Base-by-base conservation (phyloP, 2,888 invertebrate species). In the Drosophila atroscutellata region DNA sequence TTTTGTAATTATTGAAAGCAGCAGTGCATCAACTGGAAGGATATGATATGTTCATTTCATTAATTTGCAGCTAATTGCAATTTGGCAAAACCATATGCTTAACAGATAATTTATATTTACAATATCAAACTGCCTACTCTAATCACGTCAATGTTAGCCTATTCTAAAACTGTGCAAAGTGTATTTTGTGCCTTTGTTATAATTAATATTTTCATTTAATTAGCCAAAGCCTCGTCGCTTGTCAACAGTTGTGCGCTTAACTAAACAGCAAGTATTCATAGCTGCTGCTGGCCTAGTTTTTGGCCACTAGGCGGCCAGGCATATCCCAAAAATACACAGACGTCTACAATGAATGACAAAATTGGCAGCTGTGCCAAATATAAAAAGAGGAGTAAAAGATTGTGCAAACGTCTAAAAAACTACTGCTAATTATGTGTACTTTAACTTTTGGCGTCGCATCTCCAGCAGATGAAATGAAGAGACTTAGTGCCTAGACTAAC, bases 381-480 rank as follows among this genome's bases (percentile, higher is more conserved):
- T 37, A 73, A 54, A 54, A 34, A 56, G 26, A 62, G 32, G 42
- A 54, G 45, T 39, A 55, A 72, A 36, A 64, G n/a, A 24, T 57
- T 49, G 45, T 57, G 62, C 66, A 77, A 80, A 85, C 71, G 77
- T 58, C 67, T 55, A 64, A 73, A 75, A 77, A 80, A 89, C 85
- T 86, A 83, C 77, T 72, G 89, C 86, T 87, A 87, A 87, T 87
- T 87, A 88, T 87, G 90, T 87, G 90, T 86, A 86, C 80, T 88
- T 86, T 89, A 87, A 90, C 80, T 89, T 87, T 90, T 72, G 80
- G 73, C 74, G 77, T 74, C 55, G 66, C 75, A 54, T 66, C 72
- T 78, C 80, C 74, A 57, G 77, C 60, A 80, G 80, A 64, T 72
- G 72, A 57, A 68, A 79, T 71, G 69, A 81, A 67, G 42, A 47